Evolutionary conservation across 2,888 invertebrate genomes (phyloP), one percentile per base, ranked within the genome.

Genomic region (Mesorhabditis sp.): DNA sequence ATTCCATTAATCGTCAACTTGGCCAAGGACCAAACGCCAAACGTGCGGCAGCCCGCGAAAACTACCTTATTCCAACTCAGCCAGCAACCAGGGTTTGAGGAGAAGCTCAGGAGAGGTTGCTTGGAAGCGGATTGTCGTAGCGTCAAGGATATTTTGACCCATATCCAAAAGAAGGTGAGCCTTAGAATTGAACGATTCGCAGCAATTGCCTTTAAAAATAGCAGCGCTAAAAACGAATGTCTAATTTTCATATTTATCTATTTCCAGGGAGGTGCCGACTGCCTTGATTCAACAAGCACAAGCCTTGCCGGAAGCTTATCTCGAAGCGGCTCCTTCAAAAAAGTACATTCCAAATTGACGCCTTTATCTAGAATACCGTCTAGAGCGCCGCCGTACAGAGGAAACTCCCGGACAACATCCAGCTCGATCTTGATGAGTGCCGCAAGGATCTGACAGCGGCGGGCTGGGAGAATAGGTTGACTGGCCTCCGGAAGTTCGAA

Each of bases 381-480:
- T 28, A 28, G 28, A 28, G 28, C 28, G 28, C 28, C 28, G 28
- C 28, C 28, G 28, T 28, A 28, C 74, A 72, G 42, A 68, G 73
- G 65, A 79, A 79, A 62, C 68, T 79, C 42, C 77, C 79, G 0
- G 79, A 79, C 67, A 72, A 73, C 45, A 62, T 77, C 41, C 77
- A 77, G 64, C 42, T 77, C 42, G 79, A 79, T 66, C 67, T 79
- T 13, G 79, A 79, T 68, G 77, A 77, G 67, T 75, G 75, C 62
- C 66, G 77, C 3, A 74, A 72, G 6, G 75, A 77, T 10, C 67
- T 77, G 41, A 62, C 74, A 41, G 77, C 77, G 2, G 62, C 66
- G 15, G 69, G 71, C 4, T 79, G 77, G 77, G 79, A 79, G 66
- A 64, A 76, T 41, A 45, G 79, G 15, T 41, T 76, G n/a, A 43